Evolutionary conservation across 2,113 vertebrate genomes (phyloP), one percentile per base, ranked within the genome.

Genomic region (Daubentonia madagascariensis): DNA sequence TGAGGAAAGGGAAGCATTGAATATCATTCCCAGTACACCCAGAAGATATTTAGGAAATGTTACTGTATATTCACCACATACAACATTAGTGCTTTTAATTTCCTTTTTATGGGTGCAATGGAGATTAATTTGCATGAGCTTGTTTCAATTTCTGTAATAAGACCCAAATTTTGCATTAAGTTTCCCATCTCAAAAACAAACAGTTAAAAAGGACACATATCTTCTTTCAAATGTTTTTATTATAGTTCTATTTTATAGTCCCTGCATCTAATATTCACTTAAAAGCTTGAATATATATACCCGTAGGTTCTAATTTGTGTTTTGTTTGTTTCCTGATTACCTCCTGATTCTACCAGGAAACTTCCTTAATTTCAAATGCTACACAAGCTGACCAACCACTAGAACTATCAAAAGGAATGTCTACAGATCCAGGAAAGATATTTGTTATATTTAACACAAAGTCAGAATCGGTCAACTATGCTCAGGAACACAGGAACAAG

Each of bases 61-160:
- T 97, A 97, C 91, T 93, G 96, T 96, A 95, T 97, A 65, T 80
- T 93, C n/a, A 93, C 73, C 83, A 90, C 95, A 89, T 22, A 83
- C 78, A 89, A 92, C 95, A 98, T 97, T 97, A 97, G 96, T 80
- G 94, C 96, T 96, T 97, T 97, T 96, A 97, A 97, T 98, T 97
- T 97, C 97, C 90, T 96, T 98, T 97, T 97, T 97, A 98, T 8
- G 85, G 93, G 96, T 98, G 93, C 96, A 95, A 85, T 92, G 93
- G 96, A 98, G 91, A 98, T 96, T 97, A 98, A 98, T 97, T 97
- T 96, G 93, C 91, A 95, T 87, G 94, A 96, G 89, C 83, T 98
- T 0, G 1, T 95, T 97, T 96, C 96, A 95, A 93, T 97, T 97
- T 97, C 96, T 97, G 68, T 89, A 97, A 98, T 97, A 97, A 97